Evolutionary conservation across 2,888 invertebrate genomes (phyloP), one percentile per base, ranked within the genome.

Genomic region (Drosophila robusta): DNA sequence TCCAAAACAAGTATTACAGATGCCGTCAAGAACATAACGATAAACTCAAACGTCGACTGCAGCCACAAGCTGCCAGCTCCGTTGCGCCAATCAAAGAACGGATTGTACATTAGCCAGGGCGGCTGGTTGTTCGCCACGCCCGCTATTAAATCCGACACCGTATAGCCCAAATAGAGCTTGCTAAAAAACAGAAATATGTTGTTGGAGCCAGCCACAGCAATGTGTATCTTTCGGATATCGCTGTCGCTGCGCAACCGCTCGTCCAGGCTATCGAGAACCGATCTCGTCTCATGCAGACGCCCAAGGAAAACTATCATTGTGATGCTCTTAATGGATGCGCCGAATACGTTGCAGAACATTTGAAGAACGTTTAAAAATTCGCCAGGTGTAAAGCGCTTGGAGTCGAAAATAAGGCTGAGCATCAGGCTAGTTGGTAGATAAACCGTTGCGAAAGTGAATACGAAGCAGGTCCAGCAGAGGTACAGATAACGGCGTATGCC

Each of bases 91-190:
- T 84, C 61, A 4, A 83, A 34, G 0, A 78, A 24, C 0, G 84
- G 85, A 67, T 81, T 79, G 26, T 78, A 85, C 0, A 83, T 26
- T 9, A 70, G 50, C 77, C 77, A 85, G 0, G 78, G 67, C 0
- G 79, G 73, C 1, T 39, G 54, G 0, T 58, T 70, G 26, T 26
- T 69, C 1, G 60, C 12, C 0, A 73, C 26, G 0, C 69, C 65
- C 1, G 60, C 52, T 0, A 72, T 7, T 5, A 69, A 54, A 0
- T 49, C 71, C 0, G 73, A 75, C 1, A 51, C n/a, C 5, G 65
- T 38, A 36, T 52, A 80, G 8, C 38, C 39, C 0, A 45, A 18
- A 12, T 71, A 80, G 0, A 62, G 36, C 0, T 16, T 29, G 5
- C 6, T 32, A 14, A 51, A 78, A 4, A 68, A 14, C 6, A 74